These are phyloP conservation scores for Acleris holmiana DNA, from an alignment of 2,888 invertebrate species.

Conservation along the genomic window DNA sequence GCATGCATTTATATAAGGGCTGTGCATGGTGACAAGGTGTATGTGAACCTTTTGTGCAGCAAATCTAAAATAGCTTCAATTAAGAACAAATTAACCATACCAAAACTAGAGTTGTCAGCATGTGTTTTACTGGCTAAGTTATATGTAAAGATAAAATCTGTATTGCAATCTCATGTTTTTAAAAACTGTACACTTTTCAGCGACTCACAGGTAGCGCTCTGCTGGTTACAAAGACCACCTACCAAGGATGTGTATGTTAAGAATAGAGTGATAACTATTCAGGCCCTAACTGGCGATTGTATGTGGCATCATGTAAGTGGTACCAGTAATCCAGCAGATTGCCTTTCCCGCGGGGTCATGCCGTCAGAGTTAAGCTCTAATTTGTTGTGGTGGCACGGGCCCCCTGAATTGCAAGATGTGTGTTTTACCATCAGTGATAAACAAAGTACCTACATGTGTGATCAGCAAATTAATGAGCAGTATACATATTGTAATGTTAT, in stretches of 20 bases:
- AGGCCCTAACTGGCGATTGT: neutral
- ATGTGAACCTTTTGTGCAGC: constrained; percentile 5
- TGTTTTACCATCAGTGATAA: neutral
- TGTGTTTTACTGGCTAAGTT: constrained; percentile 3
- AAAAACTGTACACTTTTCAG: neutral
- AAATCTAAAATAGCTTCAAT: constrained; percentile 2
- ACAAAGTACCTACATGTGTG: neutral
- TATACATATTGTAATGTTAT: neutral
- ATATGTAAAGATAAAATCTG: neutral
- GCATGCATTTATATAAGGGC: constrained; percentile 2
- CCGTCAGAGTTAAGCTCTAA: constrained; percentile 2
- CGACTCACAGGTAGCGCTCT: constrained; percentile 10
- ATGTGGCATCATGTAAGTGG: constrained; percentile 1
- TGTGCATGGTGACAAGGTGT: neutral
- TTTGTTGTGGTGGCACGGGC: constrained; percentile 3
- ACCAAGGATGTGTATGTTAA: neutral
- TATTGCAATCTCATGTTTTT: neutral
- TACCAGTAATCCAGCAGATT: constrained; percentile 1
- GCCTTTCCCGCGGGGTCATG: neutral
- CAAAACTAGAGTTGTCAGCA: constrained; percentile 3
- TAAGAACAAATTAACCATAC: neutral
- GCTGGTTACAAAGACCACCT: constrained; percentile 9
- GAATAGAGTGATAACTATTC: neutral
- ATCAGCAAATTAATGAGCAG: neutral
- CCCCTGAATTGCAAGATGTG: neutral